phyloP scores from a whole-genome alignment of 2,797 vertebrate species.

The Chloroceryle inda region DNA sequence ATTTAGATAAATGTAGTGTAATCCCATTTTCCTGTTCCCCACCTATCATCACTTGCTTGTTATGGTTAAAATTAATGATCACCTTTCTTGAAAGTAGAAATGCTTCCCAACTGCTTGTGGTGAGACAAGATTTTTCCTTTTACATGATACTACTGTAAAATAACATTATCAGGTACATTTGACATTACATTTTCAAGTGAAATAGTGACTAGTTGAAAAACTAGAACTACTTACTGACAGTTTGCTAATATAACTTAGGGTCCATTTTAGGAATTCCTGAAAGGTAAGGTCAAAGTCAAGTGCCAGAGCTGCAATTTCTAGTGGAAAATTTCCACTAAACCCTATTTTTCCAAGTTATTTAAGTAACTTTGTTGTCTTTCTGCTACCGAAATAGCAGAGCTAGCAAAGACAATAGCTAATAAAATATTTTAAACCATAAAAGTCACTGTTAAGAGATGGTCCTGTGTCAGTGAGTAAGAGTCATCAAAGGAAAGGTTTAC shows the following conservation, averaged over 20 bases:
- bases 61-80: not conserved
- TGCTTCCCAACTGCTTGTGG: not conserved
- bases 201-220: not conserved
- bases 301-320: not conserved
- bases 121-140: not conserved
- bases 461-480: not conserved
- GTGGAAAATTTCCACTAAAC: not conserved
- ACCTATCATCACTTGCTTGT: not conserved
- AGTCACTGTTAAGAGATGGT: not conserved
- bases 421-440: not conserved
- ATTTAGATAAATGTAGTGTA: not conserved
- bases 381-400: not conserved
- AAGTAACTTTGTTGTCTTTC: not conserved
- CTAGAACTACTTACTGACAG: not conserved
- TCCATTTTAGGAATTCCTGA: not conserved
- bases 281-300: not conserved
- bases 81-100: not conserved
- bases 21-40: not conserved
- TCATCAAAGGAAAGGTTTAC: not conserved
- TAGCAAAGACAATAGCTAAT: not conserved
- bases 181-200: not conserved
- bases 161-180: not conserved
- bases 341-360: not conserved
- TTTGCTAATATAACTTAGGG: not conserved
- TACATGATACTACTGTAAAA: not conserved